These are phyloP conservation scores for Tetropium fuscum DNA, from an alignment of 2,888 invertebrate genomes.

Conservation along the genomic window DNA sequence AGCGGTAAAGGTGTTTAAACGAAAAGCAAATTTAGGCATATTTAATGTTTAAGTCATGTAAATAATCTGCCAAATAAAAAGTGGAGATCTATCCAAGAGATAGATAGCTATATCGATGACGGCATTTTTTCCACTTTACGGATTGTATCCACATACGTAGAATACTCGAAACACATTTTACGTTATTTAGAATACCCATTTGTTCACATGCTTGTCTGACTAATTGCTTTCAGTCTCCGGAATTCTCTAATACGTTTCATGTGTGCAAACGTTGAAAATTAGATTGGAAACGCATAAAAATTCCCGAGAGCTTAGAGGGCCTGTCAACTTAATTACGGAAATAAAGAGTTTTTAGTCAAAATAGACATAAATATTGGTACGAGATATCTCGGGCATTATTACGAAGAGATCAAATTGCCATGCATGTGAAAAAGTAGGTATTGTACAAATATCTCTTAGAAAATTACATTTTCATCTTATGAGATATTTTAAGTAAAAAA, in stretches of 20 bases:
- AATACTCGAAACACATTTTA: constrained; percentile 52
- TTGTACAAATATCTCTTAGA: no score
- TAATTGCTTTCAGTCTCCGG: constrained; percentile 54
- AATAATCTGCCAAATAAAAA: constrained; percentile 25
- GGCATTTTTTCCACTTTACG: constrained; percentile 41
- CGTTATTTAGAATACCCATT: constrained; percentile 56
- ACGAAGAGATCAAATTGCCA: no score
- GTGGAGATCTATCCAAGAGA: constrained; percentile 19
- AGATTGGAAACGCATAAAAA: constrained; percentile 22
- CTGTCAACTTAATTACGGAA: constrained; percentile 21
- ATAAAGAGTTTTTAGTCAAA: background rate
- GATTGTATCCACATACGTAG: constrained; percentile 47
- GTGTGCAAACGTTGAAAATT: constrained; percentile 30
- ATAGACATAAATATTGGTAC: background rate
- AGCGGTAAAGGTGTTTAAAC: no score
- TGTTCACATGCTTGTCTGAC: constrained; percentile 55
- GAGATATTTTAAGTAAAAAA: no score
- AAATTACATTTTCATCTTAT: no score
- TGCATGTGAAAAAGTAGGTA: no score
- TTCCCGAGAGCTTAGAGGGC: background rate
- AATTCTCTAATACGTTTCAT: constrained; percentile 49
- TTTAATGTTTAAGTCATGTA: background rate
- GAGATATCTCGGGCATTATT: no score
- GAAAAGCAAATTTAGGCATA: no score
- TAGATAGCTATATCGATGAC: constrained; percentile 33